phyloP scores from a whole-genome alignment of 2,113 vertebrate genomes.

The Gasterosteus aculeatus region DNA sequence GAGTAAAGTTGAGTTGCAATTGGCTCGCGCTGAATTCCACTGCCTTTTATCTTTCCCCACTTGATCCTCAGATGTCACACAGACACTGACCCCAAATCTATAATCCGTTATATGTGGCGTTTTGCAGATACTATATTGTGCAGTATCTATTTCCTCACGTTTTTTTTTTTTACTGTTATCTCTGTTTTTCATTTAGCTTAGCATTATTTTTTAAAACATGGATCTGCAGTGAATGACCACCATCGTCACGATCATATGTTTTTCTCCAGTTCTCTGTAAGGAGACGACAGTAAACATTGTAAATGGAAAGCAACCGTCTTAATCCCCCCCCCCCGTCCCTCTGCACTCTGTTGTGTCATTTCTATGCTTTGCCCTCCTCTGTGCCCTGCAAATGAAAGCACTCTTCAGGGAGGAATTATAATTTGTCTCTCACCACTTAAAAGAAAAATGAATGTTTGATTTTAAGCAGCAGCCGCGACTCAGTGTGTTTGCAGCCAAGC shows the following conservation, averaged over 20 bases:
- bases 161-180: not conserved
- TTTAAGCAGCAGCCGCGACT: constrained; percentile 48
- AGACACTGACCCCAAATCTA: constrained; percentile 36
- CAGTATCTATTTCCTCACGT: too few relatives aligned
- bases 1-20: constrained; percentile 54
- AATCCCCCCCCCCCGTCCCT: constrained; percentile 25
- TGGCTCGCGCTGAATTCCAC: constrained; percentile 38
- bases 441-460: constrained; percentile 61
- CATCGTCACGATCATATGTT: constrained; percentile 2
- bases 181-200: not conserved
- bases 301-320: constrained; percentile 40
- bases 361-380: constrained; percentile 18
- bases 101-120: not conserved
- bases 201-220: not conserved
- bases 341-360: constrained; percentile 53
- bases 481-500: constrained; percentile 21
- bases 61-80: constrained; percentile 41
- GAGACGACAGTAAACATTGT: constrained; percentile 12
- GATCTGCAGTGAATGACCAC: not conserved
- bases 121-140: constrained; percentile 21
- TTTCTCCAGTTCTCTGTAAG: constrained; percentile 5
- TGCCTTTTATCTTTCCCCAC: constrained; percentile 13
- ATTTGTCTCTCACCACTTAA: constrained; percentile 57
- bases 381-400: constrained; percentile 25
- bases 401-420: constrained; percentile 45